phyloP scores from a whole-genome alignment of 2,113 vertebrate species.

The rabbit (Oryctolagus cuniculus) region DNA sequence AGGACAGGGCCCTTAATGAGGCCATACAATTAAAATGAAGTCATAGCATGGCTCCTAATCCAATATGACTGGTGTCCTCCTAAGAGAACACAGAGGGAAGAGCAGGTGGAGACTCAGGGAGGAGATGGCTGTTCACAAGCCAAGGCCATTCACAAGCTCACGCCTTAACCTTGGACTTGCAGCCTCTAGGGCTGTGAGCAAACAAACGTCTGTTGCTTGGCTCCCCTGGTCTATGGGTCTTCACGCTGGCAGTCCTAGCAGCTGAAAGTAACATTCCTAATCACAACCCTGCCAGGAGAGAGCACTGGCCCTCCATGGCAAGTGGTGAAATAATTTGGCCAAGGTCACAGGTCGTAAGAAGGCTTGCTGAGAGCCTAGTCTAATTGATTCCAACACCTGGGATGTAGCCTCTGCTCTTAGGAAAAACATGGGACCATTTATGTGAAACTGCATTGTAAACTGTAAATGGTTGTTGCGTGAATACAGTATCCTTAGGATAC shows the following conservation, averaged over 20 bases:
- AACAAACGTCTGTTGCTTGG: background rate
- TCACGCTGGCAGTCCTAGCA: background rate
- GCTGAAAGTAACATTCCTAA: background rate
- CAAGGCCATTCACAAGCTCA: background rate
- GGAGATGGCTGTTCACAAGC: background rate
- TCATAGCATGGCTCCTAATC: background rate
- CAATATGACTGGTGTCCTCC: background rate
- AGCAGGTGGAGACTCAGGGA: too few species aligned
- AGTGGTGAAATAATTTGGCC: background rate
- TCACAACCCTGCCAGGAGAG: background rate
- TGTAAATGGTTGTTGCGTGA: background rate
- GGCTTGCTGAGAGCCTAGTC: background rate
- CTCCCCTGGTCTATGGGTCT: background rate
- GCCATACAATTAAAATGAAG: conserved; percentile 31
- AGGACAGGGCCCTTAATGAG: background rate
- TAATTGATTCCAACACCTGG: background rate
- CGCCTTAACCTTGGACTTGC: background rate
- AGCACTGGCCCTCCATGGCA: background rate
- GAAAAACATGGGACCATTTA: background rate
- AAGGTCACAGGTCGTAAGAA: background rate
- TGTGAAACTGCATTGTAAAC: background rate
- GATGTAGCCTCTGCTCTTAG: background rate
- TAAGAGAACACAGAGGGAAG: background rate
- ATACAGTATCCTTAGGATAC: background rate
- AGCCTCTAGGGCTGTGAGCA: background rate